Percentiles rank a stretch among this genome's conserved stretches.
Conservation (phyloP, 2,888 invertebrate species). For the Eupithecia inturbata region DNA sequence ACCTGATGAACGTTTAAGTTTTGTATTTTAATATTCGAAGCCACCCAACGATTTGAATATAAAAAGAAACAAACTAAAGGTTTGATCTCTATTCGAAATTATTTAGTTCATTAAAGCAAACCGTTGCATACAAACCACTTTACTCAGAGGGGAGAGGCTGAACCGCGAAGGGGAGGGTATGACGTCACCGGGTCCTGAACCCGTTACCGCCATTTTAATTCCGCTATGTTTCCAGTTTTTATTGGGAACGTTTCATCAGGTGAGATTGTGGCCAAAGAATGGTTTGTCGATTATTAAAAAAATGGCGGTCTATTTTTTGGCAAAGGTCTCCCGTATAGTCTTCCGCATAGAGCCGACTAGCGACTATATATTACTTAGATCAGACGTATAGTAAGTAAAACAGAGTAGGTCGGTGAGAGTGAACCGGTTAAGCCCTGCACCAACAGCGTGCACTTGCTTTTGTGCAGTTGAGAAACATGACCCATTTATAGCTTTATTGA, state of each 20-base stretch:
- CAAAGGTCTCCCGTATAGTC: background rate
- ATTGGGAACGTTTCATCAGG: slow-evolving; percentile 21
- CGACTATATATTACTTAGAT: slow-evolving; percentile 3
- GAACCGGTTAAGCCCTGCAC: slow-evolving; percentile 40
- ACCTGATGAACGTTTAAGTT: too few relatives aligned
- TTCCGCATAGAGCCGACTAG: background rate
- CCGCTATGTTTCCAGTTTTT: slow-evolving; percentile 34
- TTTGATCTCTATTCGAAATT: slow-evolving; percentile 1
- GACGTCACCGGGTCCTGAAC: slow-evolving; percentile 36
- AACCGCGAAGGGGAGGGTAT: slow-evolving; percentile 6
- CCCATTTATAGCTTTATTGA: slow-evolving; percentile 22
- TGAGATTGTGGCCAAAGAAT: too few relatives aligned
- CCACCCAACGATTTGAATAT: background rate
- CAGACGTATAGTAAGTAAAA: slow-evolving; percentile 19
- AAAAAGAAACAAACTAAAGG: background rate
- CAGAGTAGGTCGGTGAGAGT: slow-evolving; percentile 45
- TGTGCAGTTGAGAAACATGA: slow-evolving; percentile 27
- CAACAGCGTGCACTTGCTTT: slow-evolving; percentile 27
- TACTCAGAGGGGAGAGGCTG: background rate
- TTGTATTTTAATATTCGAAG: background rate
- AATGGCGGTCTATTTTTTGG: background rate
- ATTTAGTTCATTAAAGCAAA: slow-evolving; percentile 10
- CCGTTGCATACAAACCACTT: slow-evolving; percentile 31
- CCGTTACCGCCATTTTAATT: slow-evolving; percentile 36
- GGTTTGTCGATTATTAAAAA: too few relatives aligned